Evolutionary conservation across 2,113 vertebrate genomes (phyloP).

Genomic region (Bujurquina vittata): DNA sequence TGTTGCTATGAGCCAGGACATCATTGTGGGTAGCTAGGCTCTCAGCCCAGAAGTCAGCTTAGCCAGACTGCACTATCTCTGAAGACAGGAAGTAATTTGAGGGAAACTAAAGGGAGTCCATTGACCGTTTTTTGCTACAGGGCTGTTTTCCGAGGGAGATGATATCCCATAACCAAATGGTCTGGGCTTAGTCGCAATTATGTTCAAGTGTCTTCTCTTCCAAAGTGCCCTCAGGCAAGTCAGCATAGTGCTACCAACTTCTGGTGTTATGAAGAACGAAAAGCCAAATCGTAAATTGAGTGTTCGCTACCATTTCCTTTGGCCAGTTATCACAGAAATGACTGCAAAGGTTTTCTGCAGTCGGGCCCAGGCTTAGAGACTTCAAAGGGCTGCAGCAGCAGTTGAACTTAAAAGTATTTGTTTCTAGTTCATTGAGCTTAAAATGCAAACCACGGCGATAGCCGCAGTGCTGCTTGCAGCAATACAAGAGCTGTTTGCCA

Average conservation of each 20-base stretch:
- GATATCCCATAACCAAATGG: conserved; percentile 1
- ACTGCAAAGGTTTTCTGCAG: background rate
- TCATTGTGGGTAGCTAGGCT: background rate
- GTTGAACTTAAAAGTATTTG: conserved; percentile 31
- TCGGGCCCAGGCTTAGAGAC: background rate
- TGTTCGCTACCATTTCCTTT: background rate
- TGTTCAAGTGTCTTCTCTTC: conserved; percentile 22
- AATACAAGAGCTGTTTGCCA: conserved; percentile 33
- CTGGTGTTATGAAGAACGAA: background rate
- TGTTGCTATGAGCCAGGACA: background rate
- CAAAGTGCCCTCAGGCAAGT: background rate
- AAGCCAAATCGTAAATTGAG: background rate
- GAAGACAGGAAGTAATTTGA: conserved; percentile 21
- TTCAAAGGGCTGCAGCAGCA: background rate
- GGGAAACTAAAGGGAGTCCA: conserved; percentile 1
- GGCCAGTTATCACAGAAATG: background rate
- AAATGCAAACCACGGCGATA: conserved; percentile 1
- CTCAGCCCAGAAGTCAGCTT: background rate
- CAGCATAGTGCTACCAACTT: background rate
- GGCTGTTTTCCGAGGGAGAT: background rate
- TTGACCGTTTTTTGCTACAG: background rate
- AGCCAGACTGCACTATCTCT: background rate
- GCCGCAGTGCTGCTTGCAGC: background rate
- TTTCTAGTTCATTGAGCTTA: conserved; percentile 29
- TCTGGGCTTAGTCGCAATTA: conserved; percentile 2